These are phyloP conservation scores for Umimayanthus chanpuru DNA, from an alignment of 92 coral and sea anemone species.

Conservation along the genomic window DNA sequence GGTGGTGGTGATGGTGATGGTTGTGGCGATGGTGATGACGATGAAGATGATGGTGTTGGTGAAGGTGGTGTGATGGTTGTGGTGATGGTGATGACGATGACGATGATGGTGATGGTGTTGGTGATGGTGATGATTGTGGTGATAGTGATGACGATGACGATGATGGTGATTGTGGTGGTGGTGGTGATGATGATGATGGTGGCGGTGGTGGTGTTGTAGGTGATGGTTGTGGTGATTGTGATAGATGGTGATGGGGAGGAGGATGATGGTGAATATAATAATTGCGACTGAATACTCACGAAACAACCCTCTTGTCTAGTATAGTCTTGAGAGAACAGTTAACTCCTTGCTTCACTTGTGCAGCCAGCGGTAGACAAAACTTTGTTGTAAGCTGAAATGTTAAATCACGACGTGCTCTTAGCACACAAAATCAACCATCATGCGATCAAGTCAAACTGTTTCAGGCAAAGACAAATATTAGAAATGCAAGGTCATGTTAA, in stretches of 20 bases:
- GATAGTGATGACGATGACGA: no score
- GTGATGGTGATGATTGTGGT: neutral
- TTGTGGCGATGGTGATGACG: neutral
- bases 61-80: neutral
- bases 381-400: slow-evolving; percentile 67
- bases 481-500: no score
- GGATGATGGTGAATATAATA: neutral
- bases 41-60: neutral
- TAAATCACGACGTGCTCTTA: neutral
- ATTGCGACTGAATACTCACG: slow-evolving; percentile 53
- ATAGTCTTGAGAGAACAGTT: slow-evolving; percentile 83
- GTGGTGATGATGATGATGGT: no score
- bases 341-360: slow-evolving; percentile 77
- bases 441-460: no score
- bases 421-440: neutral
- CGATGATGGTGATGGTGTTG: no score
- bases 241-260: no score
- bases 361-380: slow-evolving; percentile 65
- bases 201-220: no score
- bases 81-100: neutral
- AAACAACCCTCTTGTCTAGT: slow-evolving; percentile 89
- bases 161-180: no score
- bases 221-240: no score
- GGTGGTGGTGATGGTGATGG: neutral
- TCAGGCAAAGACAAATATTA: no score